Percentiles rank a stretch among this genome's conserved stretches.
phyloP scores from a whole-genome alignment of 2,888 invertebrate species.

The Himalopsyche tibetana region DNA sequence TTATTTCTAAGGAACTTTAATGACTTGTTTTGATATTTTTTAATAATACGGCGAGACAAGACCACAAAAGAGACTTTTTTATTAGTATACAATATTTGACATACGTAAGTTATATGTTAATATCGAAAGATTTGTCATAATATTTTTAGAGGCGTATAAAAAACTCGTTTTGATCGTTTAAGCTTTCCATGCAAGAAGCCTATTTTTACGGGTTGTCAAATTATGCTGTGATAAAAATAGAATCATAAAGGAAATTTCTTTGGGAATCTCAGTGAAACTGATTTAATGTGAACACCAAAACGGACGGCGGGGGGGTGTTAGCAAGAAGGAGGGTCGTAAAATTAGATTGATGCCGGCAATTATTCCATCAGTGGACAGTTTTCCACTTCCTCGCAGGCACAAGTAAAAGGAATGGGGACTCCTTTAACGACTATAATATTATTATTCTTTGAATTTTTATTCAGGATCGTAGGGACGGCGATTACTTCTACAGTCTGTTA shows the following conservation, averaged over 20 bases:
- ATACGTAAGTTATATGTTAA: too few relatives aligned
- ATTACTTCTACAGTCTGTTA: slow-evolving; percentile 2
- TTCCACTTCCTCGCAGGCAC: neutral
- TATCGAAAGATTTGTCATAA: too few relatives aligned
- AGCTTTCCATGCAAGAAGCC: too few relatives aligned
- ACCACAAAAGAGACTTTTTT: too few relatives aligned
- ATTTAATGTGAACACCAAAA: slow-evolving; percentile 22
- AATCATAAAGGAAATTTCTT: neutral
- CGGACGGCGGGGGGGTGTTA: neutral
- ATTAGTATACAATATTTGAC: too few relatives aligned
- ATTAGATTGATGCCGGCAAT: slow-evolving; percentile 34
- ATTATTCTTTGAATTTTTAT: slow-evolving; percentile 11
- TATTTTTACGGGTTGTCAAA: too few relatives aligned
- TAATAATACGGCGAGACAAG: too few relatives aligned
- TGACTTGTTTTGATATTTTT: too few relatives aligned
- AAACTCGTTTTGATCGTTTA: too few relatives aligned
- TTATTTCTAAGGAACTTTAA: too few relatives aligned
- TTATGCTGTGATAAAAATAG: too few relatives aligned
- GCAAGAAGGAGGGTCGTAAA: slow-evolving; percentile 16
- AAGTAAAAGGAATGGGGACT: neutral
- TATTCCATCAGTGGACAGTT: slow-evolving; percentile 30
- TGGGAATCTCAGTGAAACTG: neutral
- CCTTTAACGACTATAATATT: neutral
- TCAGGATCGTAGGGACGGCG: neutral
- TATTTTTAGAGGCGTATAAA: too few relatives aligned